Percentiles rank a stretch among this genome's conserved stretches.
Evolutionary conservation across 2,888 invertebrate genomes (phyloP).

Genomic region (Argyra leucocephala): DNA sequence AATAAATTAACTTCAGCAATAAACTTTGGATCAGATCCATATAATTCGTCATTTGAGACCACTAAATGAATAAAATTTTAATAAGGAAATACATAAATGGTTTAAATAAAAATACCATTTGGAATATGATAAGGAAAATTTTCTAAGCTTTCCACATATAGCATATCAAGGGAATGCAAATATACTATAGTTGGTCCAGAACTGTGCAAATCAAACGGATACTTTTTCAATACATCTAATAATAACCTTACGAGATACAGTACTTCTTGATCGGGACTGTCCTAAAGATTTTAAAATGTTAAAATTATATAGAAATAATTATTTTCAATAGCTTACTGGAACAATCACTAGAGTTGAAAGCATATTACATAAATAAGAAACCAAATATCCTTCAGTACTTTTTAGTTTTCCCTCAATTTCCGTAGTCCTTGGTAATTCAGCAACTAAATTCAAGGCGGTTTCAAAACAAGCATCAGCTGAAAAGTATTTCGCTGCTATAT

Average conservation of each 20-base stretch:
- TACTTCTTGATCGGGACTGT: slow-evolving; percentile 80
- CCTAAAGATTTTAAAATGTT: slow-evolving; percentile 45
- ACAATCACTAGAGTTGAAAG: slow-evolving; percentile 72
- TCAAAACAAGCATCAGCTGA: slow-evolving; percentile 89
- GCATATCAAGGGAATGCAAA: slow-evolving; percentile 64
- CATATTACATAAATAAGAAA: slow-evolving; percentile 65
- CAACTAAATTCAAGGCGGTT: slow-evolving; percentile 69
- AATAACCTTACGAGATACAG: slow-evolving; percentile 71
- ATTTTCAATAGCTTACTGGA: slow-evolving; percentile 50
- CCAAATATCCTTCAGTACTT: slow-evolving; percentile 61
- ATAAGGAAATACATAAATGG: neutral
- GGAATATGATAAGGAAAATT: slow-evolving; percentile 77
- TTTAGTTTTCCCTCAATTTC: slow-evolving; percentile 67
- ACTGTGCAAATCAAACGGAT: slow-evolving; percentile 59
- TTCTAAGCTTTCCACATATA: slow-evolving; percentile 72
- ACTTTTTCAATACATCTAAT: slow-evolving; percentile 68
- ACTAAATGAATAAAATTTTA: slow-evolving; percentile 45
- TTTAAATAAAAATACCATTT: slow-evolving; percentile 45
- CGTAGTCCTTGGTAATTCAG: slow-evolving; percentile 62
- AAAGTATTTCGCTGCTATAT: neutral
- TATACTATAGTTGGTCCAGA: slow-evolving; percentile 60
- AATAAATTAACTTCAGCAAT: slow-evolving; percentile 68
- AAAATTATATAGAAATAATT: slow-evolving; percentile 5
- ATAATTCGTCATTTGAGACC: slow-evolving; percentile 85
- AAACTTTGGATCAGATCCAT: slow-evolving; percentile 82